A percentile compares a stretch with the other conserved stretches of the same genome.
phyloP scores from a whole-genome alignment of 2,888 invertebrate genomes.

The Eilema depressum region DNA sequence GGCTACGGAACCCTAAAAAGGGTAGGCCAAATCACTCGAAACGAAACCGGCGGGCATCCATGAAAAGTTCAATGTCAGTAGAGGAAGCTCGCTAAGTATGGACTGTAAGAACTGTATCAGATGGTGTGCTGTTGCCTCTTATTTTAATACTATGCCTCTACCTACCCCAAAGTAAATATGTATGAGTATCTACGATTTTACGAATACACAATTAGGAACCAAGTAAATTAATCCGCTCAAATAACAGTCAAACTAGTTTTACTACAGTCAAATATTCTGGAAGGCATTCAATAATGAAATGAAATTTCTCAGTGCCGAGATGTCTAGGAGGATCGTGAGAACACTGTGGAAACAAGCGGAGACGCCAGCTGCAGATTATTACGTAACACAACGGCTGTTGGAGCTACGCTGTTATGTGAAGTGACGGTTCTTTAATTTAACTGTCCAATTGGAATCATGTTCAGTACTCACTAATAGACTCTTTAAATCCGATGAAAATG shows the following conservation, averaged over 20 bases:
- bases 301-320: constrained; percentile 21
- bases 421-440: constrained; percentile 10
- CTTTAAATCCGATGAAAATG: not conserved
- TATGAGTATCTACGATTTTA: too few species aligned
- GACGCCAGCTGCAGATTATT: constrained; percentile 25
- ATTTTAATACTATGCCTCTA: too few species aligned
- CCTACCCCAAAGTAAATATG: too few species aligned
- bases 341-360: constrained; percentile 15
- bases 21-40: too few species aligned
- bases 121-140: too few species aligned
- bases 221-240: not conserved
- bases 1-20: too few species aligned
- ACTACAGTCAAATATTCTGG: not conserved
- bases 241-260: not conserved
- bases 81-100: too few species aligned
- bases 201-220: not conserved
- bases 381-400: constrained; percentile 23
- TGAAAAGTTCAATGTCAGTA: too few species aligned
- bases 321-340: constrained; percentile 16
- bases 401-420: constrained; percentile 15
- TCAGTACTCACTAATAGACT: not conserved
- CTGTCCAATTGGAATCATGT: not conserved
- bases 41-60: too few species aligned
- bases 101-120: too few species aligned
- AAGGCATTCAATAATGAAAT: constrained; percentile 34